Conservation (phyloP, 1,140 invertebrate genomes). For the Thereuonema tuberculata region DNA sequence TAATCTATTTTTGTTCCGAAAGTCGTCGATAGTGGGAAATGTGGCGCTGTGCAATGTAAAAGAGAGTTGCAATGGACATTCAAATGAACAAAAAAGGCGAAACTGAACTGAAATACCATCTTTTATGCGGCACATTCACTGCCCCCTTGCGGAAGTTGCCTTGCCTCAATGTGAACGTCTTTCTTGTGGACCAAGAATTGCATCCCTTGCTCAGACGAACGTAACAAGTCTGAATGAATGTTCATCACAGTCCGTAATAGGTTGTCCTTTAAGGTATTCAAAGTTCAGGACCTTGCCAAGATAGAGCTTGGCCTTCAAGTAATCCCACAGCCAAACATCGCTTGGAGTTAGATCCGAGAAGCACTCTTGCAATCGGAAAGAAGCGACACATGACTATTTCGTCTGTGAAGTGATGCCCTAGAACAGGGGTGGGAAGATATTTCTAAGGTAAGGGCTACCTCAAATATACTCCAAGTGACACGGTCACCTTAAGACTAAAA, state of each 20-base stretch:
- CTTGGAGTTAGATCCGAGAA: too few relatives aligned
- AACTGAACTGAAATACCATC: not conserved
- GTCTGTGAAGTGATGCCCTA: not conserved
- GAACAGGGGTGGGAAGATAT: too few relatives aligned
- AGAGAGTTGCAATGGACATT: not conserved
- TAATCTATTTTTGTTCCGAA: not conserved
- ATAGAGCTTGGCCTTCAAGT: too few relatives aligned
- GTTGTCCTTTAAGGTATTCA: not conserved
- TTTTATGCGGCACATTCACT: not conserved
- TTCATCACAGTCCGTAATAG: not conserved
- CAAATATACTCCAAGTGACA: too few relatives aligned
- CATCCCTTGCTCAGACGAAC: not conserved
- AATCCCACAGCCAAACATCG: too few relatives aligned
- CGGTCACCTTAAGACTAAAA: too few relatives aligned
- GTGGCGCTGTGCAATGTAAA: not conserved
- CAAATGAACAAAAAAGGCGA: not conserved
- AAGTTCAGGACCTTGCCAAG: not conserved
- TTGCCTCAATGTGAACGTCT: not conserved
- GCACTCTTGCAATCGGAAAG: too few relatives aligned
- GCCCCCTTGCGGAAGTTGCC: not conserved
- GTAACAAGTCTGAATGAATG: not conserved
- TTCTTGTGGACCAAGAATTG: not conserved
- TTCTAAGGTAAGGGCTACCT: too few relatives aligned
- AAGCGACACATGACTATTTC: not conserved
- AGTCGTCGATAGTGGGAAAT: not conserved